Evolutionary conservation across 2,797 vertebrate species (phyloP).

Genomic region (Halcyon smyrnensis): DNA sequence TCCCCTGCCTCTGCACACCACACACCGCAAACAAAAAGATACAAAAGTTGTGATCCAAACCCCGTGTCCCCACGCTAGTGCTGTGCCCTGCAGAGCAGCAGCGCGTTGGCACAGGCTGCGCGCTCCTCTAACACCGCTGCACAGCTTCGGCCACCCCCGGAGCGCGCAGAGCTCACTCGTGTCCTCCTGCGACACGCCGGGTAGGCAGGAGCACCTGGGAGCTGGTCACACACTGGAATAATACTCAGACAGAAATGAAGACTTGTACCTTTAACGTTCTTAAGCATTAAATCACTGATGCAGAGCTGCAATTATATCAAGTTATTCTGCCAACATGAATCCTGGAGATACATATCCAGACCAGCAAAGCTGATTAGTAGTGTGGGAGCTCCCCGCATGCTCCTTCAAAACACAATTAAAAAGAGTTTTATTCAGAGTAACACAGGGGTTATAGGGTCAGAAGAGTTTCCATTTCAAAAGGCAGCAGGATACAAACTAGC

Average conservation of each 20-base stretch:
- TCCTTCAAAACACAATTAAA: conserved; percentile 76
- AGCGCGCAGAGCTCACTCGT: rapidly evolving
- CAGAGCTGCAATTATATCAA: conserved; percentile 64
- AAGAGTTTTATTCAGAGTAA: conserved; percentile 75
- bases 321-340: conserved; percentile 60
- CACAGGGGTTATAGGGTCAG: conserved; percentile 75
- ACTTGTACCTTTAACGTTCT: conserved; percentile 58
- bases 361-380: conserved; percentile 74
- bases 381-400: conserved; percentile 62
- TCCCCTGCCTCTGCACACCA: not conserved
- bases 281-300: conserved; percentile 40
- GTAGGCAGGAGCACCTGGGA: not conserved
- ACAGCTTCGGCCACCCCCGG: not conserved
- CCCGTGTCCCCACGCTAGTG: rapidly evolving
- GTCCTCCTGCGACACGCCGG: not conserved
- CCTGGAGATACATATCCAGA: conserved; percentile 57
- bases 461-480: conserved; percentile 77
- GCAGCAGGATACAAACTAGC: conserved; percentile 59
- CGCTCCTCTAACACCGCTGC: rapidly evolving
- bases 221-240: not conserved
- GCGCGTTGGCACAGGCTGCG: rapidly evolving
- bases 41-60: not conserved
- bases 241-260: not conserved
- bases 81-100: not conserved
- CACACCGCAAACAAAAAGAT: not conserved